These are phyloP conservation scores for Adineta ricciae DNA, from an alignment of 2,888 invertebrate species.

Conservation along the genomic window DNA sequence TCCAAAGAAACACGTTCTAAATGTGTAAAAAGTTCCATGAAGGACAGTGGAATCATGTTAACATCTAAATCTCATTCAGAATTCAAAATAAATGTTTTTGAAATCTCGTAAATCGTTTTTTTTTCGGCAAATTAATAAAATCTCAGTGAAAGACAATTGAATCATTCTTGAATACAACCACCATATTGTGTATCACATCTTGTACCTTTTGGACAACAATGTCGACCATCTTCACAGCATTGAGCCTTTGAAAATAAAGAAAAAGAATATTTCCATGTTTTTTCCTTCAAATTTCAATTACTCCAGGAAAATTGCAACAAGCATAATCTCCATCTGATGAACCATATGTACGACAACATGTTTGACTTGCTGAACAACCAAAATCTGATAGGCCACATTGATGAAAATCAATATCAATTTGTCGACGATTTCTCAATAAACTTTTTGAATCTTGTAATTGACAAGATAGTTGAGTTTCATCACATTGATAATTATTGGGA, in stretches of 20 bases:
- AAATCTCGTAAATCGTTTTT: no score
- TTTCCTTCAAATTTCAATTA: conserved; percentile 36
- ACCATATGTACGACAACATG: conserved; percentile 34
- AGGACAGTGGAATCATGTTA: no score
- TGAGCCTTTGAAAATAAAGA: not conserved
- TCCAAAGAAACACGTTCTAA: no score
- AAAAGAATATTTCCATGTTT: not conserved
- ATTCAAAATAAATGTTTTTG: no score
- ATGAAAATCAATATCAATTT: not conserved
- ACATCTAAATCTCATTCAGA: no score
- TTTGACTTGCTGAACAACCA: conserved; percentile 27
- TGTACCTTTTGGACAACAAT: conserved; percentile 43
- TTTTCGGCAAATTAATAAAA: no score
- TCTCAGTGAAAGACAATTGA: no score
- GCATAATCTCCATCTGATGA: conserved; percentile 38
- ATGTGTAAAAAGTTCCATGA: no score
- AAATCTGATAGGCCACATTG: not conserved
- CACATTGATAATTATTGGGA: not conserved
- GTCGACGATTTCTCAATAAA: not conserved
- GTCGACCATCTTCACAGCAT: conserved; percentile 37
- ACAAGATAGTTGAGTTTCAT: not conserved
- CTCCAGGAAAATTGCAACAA: conserved; percentile 43
- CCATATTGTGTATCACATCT: conserved; percentile 38
- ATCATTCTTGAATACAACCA: conserved; percentile 35
- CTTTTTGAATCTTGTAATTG: not conserved